Base-by-base conservation (phyloP, 2,888 invertebrate genomes). In the Eupithecia subumbrata region DNA sequence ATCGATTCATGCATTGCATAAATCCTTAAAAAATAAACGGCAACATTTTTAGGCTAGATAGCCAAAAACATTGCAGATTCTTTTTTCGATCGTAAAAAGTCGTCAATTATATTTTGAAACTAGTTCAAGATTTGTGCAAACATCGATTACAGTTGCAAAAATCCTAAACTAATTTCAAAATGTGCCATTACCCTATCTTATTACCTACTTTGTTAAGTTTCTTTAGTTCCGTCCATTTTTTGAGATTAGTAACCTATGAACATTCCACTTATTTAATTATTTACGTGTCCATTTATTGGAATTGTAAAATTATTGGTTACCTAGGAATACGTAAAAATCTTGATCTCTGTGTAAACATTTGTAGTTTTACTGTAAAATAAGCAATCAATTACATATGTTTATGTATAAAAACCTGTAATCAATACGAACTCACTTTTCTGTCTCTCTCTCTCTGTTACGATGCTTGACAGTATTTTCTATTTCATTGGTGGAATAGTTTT, bases 161-260 rank as follows among this genome's bases (percentile, higher is more conserved):
- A 40, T 40, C 8, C 11, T 40, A 40, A 40, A 9, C 11, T 40
- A 40, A 9, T 2, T 9, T 40, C 40, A 40, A 9, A 40, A 11
- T 40, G 52, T 34, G 11, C 12, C 18, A 25, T 25, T 60, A 25
- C 25, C 22, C 14, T 14, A 2, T 25, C 25, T 25, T 18, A 64
- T 18, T 34, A 18, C n/a, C n/a, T n/a, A n/a, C 34, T 64, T 64
- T 64, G 8, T 34, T 64, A 34, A 64, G 9, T 67, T 30, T 34
- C 69, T 34, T 64, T 18, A 64, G 9, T 67, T 30, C 69, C 69
- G 69, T 69, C 69, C 69, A 45, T 12, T 34, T 64, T 64, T 34
- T 16, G 64, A 63, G 64, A 18, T 64, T 64, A 34, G 34, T 30
- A 63, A 56, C 3, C 5, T 60, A 64, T 37, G 12, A 14, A 70